Conservation (phyloP, 2,113 vertebrate genomes). For the Oncorhynchus masou region DNA sequence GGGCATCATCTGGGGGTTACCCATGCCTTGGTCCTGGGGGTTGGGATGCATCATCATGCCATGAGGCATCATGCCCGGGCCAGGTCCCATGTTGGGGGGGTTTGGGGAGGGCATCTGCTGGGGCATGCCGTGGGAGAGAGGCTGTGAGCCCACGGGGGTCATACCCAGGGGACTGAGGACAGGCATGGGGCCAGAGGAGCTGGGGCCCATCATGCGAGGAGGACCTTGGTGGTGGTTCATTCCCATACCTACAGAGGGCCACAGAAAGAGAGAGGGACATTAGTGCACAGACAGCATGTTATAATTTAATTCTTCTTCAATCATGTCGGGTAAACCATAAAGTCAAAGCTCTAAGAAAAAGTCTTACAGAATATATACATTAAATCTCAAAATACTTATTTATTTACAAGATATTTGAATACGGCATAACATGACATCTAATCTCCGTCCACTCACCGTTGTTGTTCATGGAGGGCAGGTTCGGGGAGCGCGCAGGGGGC, state of each 20-base stretch:
- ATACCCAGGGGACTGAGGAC: slow-evolving; percentile 98
- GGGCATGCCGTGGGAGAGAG: slow-evolving; percentile 90
- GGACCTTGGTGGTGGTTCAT: slow-evolving; percentile 93
- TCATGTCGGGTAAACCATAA: not conserved
- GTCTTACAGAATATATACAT: too few species aligned
- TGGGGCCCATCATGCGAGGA: slow-evolving; percentile 91
- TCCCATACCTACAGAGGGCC: slow-evolving; percentile 81
- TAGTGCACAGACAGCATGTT: not conserved
- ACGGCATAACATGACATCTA: too few species aligned
- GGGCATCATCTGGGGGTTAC: slow-evolving; percentile 84
- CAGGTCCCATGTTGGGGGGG: slow-evolving; percentile 81
- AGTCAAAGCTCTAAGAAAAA: too few species aligned
- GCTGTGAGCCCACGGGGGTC: slow-evolving; percentile 86
- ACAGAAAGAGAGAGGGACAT: too few species aligned
- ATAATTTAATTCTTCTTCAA: not conserved
- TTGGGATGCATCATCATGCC: slow-evolving; percentile 92
- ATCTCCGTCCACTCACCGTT: slow-evolving; percentile 76
- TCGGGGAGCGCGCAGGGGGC: slow-evolving; percentile 94
- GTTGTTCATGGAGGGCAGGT: slow-evolving; percentile 90
- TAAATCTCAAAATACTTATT: too few species aligned
- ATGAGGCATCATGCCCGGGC: slow-evolving; percentile 92
- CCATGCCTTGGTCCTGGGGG: slow-evolving; percentile 88
- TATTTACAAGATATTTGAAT: too few species aligned
- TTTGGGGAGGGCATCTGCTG: slow-evolving; percentile 98
- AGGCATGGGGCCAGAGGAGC: slow-evolving; percentile 90